Conservation (phyloP, 2,888 invertebrate species). For the Limnephilus marmoratus region DNA sequence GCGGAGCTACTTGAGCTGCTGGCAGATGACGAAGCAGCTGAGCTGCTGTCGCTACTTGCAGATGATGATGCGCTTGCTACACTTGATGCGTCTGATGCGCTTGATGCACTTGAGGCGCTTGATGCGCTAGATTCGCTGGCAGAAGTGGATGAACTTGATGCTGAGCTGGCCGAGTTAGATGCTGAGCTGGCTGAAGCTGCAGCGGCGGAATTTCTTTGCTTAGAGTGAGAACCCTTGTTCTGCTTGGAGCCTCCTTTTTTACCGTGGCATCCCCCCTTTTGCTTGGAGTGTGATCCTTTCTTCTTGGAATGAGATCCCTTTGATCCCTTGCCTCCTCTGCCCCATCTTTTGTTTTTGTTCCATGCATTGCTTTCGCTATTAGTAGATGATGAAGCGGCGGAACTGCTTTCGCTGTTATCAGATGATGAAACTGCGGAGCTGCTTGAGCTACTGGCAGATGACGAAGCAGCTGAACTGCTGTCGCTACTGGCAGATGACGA, state of each 20-base stretch:
- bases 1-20: neutral
- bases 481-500: no score
- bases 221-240: neutral
- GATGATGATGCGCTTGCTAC: no score
- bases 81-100: neutral
- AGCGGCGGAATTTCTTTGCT: neutral
- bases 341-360: no score
- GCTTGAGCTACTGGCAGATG: neutral
- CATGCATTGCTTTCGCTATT: no score
- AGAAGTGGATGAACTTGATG: neutral
- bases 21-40: neutral
- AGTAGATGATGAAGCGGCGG: no score
- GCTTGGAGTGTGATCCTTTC: neutral
- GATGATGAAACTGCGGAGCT: neutral
- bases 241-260: neutral
- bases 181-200: slow-evolving; percentile 14
- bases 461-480: no score
- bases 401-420: neutral
- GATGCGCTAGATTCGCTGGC: neutral
- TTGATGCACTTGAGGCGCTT: neutral
- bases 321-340: neutral
- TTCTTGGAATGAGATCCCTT: no score
- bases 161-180: slow-evolving; percentile 16
- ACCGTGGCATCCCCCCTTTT: neutral
- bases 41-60: no score